A percentile compares a stretch with the other conserved stretches of the same genome.
These are phyloP conservation scores for Neofelis nebulosa DNA, from an alignment of 2,113 vertebrate genomes.

Conservation along the genomic window DNA sequence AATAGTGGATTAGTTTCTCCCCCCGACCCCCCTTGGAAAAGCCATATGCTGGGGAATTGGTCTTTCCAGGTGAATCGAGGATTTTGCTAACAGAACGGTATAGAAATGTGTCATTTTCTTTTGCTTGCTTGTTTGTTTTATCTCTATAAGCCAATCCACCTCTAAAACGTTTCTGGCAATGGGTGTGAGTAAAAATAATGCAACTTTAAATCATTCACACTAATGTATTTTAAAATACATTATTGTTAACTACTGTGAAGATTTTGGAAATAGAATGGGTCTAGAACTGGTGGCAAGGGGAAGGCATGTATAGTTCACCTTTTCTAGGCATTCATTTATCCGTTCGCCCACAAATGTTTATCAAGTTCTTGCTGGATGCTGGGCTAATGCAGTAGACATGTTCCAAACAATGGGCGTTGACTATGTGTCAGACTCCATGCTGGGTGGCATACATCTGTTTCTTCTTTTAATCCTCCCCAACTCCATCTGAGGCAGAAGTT, in stretches of 20 bases:
- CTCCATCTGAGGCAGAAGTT: conserved; percentile 43
- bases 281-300: not conserved
- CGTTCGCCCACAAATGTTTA: conserved; percentile 16
- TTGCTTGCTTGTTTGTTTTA: not conserved
- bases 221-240: not conserved
- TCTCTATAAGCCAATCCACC: not conserved
- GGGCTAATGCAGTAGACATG: not conserved
- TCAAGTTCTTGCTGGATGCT: not conserved
- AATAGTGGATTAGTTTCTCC: not conserved
- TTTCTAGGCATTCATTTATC: not conserved
- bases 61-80: not conserved
- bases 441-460: conserved; percentile 51
- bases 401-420: not conserved
- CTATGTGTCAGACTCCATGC: not conserved
- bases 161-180: not conserved
- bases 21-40: not conserved
- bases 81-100: not conserved
- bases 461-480: conserved; percentile 52
- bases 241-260: not conserved
- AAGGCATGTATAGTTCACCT: not conserved
- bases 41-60: not conserved
- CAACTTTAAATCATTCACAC: not conserved
- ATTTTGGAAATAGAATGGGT: not conserved
- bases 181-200: not conserved
- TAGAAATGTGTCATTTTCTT: not conserved